Base-by-base conservation (phyloP, 1,140 invertebrate genomes). In the Metopolophium dirhodum region DNA sequence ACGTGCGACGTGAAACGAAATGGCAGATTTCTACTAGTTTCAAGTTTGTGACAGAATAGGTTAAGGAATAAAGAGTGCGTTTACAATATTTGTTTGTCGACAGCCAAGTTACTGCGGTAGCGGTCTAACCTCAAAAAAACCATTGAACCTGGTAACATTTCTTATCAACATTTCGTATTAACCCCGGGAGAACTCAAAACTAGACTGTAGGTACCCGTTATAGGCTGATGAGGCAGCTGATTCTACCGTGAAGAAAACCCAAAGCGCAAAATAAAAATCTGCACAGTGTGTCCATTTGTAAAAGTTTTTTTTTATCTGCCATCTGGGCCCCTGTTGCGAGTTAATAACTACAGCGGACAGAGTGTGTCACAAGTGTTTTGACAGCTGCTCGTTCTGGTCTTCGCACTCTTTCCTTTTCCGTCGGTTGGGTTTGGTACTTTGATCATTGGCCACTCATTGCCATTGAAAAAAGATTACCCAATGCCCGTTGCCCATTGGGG, bases 391-490 rank as follows among this genome's bases (percentile, higher is more conserved):
- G 86, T 82, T 82, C 49, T 8, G 41, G 47, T 57, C 88, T 30
- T 89, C 45, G 30, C 88, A 57, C 35, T 57, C 35, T 54, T 57
- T 47, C 90, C 61, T 91, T 91, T 91, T 91, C 26, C 0, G 89
- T 90, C 89, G 18, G 54, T 90, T 61, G 89, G 89, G 89, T 90
- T 90, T 26, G 51, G 89, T 91, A 77, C 26, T 91, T 45, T 0
- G 96, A 0, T 77, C 47, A n/a, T 77, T 68, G 26, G 96, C 97
- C 96, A 94, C 95, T 96, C 41, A 41, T 41, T 41, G 41, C 41
- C 41, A 41, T 3, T 2, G 41, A 3, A 41, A 41, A 41, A 41
- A 41, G 41, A 41, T 41, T 41, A 41, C 41, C 41, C 41, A 41
- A 41, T 41, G 94, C 14, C 11, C 26, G 94, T 96, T 96, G 94